Base-by-base conservation (phyloP, 2,113 vertebrate species). In the Callipepla squamata region DNA sequence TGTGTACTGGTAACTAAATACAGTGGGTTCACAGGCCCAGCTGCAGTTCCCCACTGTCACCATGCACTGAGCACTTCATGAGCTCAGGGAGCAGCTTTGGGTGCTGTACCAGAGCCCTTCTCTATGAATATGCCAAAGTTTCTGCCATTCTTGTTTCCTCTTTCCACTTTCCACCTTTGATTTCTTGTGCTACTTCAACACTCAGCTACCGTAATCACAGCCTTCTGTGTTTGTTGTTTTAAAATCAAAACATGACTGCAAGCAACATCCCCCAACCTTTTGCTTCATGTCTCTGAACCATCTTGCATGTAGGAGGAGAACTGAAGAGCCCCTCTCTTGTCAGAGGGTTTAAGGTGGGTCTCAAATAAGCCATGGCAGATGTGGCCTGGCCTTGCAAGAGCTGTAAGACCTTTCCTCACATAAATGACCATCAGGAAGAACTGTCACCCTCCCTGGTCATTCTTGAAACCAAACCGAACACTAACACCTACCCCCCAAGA, bases 11-110 rank as follows among this genome's bases (percentile, higher is more conserved):
- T 11, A 9, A 19, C 25, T 53, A 53, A 28, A 66, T 28, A 28
- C 15, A 72, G 48, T 0, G 0, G 38, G 53, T 5, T 87, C n/a
- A 21, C 42, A 22, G 38, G 48, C 45, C 58, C 58, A 77, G 8
- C 66, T 47, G 51, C 23, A n/a, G 30, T 3, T 66, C 58, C 30
- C 47, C 30, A 3, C 2, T 50, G 58, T 45, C 38, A 17, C 44
- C 14, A n/a, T 18, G 51, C 66, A 22, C 45, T 32, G 40, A 55
- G 61, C 74, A 38, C 53, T 57, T 19, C 53, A 19, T 32, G 28
- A 30, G 38, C 53, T 32, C 14, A n/a, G 36, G 23, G 3, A 34
- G 36, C n/a, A 51, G 51, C 45, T 20, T 61, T 32, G 21, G 21
- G 59, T 18, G 32, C n/a, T 4, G 6, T 57, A 32, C 30, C 30